These are phyloP conservation scores for Heliconius ethilla DNA, from an alignment of 2,888 invertebrate genomes.

Conservation along the genomic window DNA sequence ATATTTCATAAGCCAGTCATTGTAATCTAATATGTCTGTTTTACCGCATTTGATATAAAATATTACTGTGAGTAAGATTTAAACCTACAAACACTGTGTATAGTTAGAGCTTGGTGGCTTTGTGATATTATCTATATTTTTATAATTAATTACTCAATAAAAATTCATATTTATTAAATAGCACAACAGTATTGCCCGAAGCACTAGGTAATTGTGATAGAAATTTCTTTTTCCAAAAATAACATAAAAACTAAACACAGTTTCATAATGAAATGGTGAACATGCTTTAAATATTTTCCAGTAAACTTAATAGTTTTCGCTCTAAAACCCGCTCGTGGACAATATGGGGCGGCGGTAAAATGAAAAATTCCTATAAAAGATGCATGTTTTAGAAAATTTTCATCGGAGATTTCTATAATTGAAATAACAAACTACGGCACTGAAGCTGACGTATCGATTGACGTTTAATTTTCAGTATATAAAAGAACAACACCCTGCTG, in stretches of 20 bases:
- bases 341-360: constrained; percentile 47
- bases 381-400: constrained; percentile 65
- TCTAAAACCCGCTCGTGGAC: constrained; percentile 39
- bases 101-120: neutral
- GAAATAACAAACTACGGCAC: constrained; percentile 71
- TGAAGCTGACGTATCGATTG: constrained; percentile 71
- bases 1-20: no score
- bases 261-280: constrained; percentile 32
- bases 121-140: neutral
- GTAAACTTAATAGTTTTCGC: constrained; percentile 37
- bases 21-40: no score
- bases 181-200: neutral
- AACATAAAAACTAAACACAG: neutral
- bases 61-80: neutral
- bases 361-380: constrained; percentile 59
- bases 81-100: neutral
- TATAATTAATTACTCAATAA: neutral
- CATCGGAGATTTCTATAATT: constrained; percentile 70
- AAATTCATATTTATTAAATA: neutral
- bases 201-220: neutral
- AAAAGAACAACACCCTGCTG: constrained; percentile 57
- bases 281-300: constrained; percentile 36
- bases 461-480: constrained; percentile 77
- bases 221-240: constrained; percentile 26
- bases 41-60: neutral